Evolutionary conservation across 2,888 invertebrate genomes (phyloP).

Genomic region (Magallana nippona): DNA sequence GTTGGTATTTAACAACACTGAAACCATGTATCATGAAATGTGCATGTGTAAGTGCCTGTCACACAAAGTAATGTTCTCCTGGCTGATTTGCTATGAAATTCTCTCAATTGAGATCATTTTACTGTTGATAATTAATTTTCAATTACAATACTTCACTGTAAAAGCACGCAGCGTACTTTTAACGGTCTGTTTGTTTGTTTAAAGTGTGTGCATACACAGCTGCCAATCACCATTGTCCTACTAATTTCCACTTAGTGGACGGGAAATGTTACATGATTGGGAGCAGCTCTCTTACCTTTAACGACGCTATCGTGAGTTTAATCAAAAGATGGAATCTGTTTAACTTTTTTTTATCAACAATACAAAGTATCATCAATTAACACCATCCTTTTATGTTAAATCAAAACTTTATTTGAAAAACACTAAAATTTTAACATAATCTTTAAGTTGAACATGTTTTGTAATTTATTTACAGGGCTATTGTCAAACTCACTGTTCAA

Average conservation of each 20-base stretch:
- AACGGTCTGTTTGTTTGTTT: background rate
- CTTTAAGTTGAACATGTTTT: background rate
- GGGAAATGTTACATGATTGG: conserved; percentile 35
- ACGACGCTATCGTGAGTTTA: background rate
- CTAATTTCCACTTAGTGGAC: background rate
- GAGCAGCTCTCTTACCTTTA: background rate
- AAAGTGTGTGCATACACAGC: conserved; percentile 22
- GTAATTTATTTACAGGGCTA: background rate
- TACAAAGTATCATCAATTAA: too few relatives aligned
- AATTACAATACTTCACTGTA: background rate
- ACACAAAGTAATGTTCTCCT: too few relatives aligned
- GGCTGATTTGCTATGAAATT: too few relatives aligned
- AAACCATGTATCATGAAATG: too few relatives aligned
- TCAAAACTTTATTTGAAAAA: background rate
- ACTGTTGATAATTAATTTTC: background rate
- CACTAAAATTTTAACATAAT: too few relatives aligned
- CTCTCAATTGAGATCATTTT: too few relatives aligned
- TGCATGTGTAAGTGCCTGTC: too few relatives aligned
- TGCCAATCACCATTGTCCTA: conserved; percentile 18
- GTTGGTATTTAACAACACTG: too few relatives aligned
- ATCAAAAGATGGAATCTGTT: background rate
- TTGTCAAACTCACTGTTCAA: conserved; percentile 5
- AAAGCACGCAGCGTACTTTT: too few relatives aligned
- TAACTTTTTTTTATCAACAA: too few relatives aligned
- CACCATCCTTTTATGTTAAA: background rate